phyloP scores from a whole-genome alignment of 2,797 vertebrate species.

The Microctenopoma lineatum region DNA sequence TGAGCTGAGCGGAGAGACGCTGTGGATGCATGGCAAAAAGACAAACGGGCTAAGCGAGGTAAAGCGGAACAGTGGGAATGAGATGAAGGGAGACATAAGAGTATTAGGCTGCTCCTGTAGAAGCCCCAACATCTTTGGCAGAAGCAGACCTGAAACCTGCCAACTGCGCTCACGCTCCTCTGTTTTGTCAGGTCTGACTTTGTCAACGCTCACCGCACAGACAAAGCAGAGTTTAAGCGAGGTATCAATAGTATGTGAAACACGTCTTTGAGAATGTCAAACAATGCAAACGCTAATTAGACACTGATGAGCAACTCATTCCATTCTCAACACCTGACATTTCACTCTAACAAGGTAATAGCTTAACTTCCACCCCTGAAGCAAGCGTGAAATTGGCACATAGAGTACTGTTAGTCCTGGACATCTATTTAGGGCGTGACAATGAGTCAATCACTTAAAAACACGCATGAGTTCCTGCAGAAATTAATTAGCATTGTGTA shows the following conservation, averaged over 20 bases:
- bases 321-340: slow-evolving; percentile 56
- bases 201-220: slow-evolving; percentile 15
- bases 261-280: slow-evolving; percentile 37
- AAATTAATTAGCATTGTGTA: slow-evolving; percentile 76
- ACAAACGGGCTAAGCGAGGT: slow-evolving; percentile 56
- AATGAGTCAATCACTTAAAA: slow-evolving; percentile 69
- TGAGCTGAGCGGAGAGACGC: slow-evolving; percentile 44
- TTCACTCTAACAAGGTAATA: slow-evolving; percentile 49
- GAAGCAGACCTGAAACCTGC: slow-evolving; percentile 57
- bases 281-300: slow-evolving; percentile 53
- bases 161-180: slow-evolving; percentile 33
- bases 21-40: slow-evolving; percentile 15
- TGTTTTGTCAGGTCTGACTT: slow-evolving; percentile 25
- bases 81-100: slow-evolving; percentile 58
- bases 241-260: slow-evolving; percentile 38
- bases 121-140: slow-evolving; percentile 39
- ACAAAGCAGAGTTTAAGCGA: slow-evolving; percentile 7
- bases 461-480: slow-evolving; percentile 58
- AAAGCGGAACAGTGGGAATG: slow-evolving; percentile 49
- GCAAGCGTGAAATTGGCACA: slow-evolving; percentile 71
- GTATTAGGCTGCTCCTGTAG: slow-evolving; percentile 48
- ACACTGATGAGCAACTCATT: slow-evolving; percentile 52
- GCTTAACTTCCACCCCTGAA: slow-evolving; percentile 42
- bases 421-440: slow-evolving; percentile 64
- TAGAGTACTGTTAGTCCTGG: slow-evolving; percentile 39